Evolutionary conservation across 2,888 invertebrate species (phyloP).

Genomic region (Gerris lacustris): DNA sequence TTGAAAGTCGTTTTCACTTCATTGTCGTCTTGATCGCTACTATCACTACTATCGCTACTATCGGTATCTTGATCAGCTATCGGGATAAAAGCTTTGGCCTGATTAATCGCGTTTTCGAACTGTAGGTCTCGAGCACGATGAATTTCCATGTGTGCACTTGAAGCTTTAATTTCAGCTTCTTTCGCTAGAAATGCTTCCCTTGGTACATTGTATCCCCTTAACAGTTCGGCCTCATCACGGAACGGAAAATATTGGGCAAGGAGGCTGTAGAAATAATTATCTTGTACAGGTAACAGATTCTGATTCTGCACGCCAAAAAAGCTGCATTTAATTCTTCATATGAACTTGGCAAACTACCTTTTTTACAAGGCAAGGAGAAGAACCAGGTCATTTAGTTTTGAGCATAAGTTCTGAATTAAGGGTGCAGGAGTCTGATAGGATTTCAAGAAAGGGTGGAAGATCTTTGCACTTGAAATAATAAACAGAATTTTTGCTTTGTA

Average conservation of each 20-base stretch:
- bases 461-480: no score
- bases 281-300: slow-evolving; percentile 13
- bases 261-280: slow-evolving; percentile 32
- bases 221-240: slow-evolving; percentile 29
- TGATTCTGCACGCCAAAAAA: no score
- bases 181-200: slow-evolving; percentile 29
- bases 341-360: no score
- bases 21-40: no score
- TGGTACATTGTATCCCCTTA: slow-evolving; percentile 28
- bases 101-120: slow-evolving; percentile 31
- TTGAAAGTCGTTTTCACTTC: no score
- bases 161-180: slow-evolving; percentile 24
- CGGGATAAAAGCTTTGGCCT: slow-evolving; percentile 30
- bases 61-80: slow-evolving; percentile 18
- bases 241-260: slow-evolving; percentile 32
- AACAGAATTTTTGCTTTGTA: no score
- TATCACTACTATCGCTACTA: not conserved
- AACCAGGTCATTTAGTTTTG: no score
- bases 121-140: slow-evolving; percentile 21
- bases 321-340: no score
- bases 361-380: no score
- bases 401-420: no score
- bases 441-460: no score
- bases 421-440: no score
- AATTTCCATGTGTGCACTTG: slow-evolving; percentile 25